Evolutionary conservation across 37 sponge, comb jelly and placozoan genomes (phyloP).

Genomic region (Bolinopsis microptera): DNA sequence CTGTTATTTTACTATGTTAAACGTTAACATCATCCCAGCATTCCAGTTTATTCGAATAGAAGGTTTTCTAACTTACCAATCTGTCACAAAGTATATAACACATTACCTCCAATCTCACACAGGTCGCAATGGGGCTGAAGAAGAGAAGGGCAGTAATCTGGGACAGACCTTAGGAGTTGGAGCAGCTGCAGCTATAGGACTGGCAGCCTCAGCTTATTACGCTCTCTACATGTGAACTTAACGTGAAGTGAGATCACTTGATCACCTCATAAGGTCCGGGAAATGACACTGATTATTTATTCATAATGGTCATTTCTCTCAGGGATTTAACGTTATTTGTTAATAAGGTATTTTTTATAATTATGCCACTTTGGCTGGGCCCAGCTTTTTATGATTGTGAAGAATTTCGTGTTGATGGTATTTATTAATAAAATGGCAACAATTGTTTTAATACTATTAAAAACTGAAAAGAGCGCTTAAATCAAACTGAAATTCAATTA

Average conservation of each 20-base stretch:
- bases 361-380: neutral
- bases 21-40: no score
- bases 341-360: neutral
- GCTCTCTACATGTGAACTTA: neutral
- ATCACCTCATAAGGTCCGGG: no score
- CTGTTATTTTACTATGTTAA: no score
- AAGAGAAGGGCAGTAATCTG: neutral
- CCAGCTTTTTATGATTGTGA: neutral
- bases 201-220: constrained; percentile 7
- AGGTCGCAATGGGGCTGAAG: neutral
- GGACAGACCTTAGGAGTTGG: neutral
- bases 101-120: neutral
- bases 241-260: no score
- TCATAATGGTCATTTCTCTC: no score
- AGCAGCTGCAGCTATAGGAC: neutral
- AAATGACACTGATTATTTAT: no score
- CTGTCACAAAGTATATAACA: no score
- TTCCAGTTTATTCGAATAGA: no score
- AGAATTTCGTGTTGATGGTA: neutral
- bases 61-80: no score
- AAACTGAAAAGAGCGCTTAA: neutral
- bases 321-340: neutral
- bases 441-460: neutral
- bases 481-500: neutral
- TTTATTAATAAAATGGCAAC: neutral